Evolutionary conservation across 1,140 invertebrate genomes (phyloP), one percentile per base, ranked within the genome.

Genomic region (Reticulitermes speratus): DNA sequence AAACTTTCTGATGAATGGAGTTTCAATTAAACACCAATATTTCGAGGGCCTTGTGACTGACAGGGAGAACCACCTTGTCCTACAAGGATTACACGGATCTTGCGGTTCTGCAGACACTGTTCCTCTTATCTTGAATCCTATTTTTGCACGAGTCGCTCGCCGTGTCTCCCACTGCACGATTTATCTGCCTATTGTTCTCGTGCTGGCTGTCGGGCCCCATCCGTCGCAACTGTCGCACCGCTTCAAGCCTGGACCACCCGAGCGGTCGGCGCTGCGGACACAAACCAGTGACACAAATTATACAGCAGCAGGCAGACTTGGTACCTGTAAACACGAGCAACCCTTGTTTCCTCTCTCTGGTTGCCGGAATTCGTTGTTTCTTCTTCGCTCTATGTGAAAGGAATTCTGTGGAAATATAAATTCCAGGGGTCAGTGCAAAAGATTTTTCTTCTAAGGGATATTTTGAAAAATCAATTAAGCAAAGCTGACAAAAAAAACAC

Each of bases 261-360:
- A 14, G n/a, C 25, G 65, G 65, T 16, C 65, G 65, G 65, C n/a
- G 25, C 48, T 48, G 48, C 65, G 25, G n/a, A 9, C 25, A 25
- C 65, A 75, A 75, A 30, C 65, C 65, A 75, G n/a, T 75, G 65
- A 75, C 65, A 75, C 65, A 75, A 75, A 75, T 75, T 75, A 75
- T 75, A 75, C 65, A 16, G 65, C 65, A 30, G 65, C 25, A 30
- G 65, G 52, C 52, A 55, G 52, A 55, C 52, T 55, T 55, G 52
- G 65, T 75, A 75, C 65, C 25, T n/a, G 65, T 75, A 75, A 75
- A 75, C 65, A 75, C 65, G 65, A 25, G 25, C 65, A 25, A 75
- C 65, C 65, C 65, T 30, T 75, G 65, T 75, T 75, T 75, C 65
- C 59, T 75, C 3, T 75, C 65, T 75, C 65, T 16, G 16, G 25